A percentile compares a stretch with the other conserved stretches of the same genome.
phyloP scores from a whole-genome alignment of 2,888 invertebrate genomes.

The Melolontha melolontha region DNA sequence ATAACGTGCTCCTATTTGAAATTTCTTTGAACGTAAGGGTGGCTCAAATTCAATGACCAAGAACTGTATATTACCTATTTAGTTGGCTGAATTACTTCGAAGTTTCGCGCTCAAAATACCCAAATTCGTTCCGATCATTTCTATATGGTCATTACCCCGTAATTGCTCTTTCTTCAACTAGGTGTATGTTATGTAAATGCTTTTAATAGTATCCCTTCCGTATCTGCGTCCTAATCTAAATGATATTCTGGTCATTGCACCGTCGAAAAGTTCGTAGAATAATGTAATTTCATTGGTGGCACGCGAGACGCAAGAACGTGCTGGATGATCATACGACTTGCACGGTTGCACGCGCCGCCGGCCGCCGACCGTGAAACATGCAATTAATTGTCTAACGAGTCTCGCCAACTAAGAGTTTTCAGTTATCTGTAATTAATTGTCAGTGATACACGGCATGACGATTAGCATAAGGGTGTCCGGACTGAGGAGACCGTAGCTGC shows the following conservation, averaged over 20 bases:
- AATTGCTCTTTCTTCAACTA: slow-evolving; percentile 18
- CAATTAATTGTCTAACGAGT: slow-evolving; percentile 53
- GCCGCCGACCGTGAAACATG: slow-evolving; percentile 48
- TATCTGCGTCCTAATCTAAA: slow-evolving; percentile 34
- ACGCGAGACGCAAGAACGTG: not conserved
- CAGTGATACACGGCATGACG: slow-evolving; percentile 50
- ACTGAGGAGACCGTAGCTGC: slow-evolving; percentile 24
- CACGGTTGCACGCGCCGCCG: slow-evolving; percentile 25
- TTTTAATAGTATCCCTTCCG: slow-evolving; percentile 30
- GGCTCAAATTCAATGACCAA: too few species aligned
- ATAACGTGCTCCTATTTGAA: too few species aligned
- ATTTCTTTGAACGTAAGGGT: too few species aligned
- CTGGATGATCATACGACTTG: not conserved
- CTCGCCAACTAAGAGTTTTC: slow-evolving; percentile 50
- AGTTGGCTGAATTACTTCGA: too few species aligned
- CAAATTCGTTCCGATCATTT: not conserved
- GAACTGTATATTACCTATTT: not conserved
- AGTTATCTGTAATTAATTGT: slow-evolving; percentile 57
- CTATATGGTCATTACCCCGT: slow-evolving; percentile 5
- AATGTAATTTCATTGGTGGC: slow-evolving; percentile 24
- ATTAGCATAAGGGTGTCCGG: slow-evolving; percentile 48
- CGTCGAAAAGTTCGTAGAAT: slow-evolving; percentile 2
- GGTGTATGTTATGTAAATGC: slow-evolving; percentile 35
- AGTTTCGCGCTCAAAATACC: not conserved
- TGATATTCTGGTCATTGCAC: slow-evolving; percentile 39